These are phyloP conservation scores for Drosophila tanythrix DNA, from an alignment of 2,888 invertebrate genomes.

Conservation along the genomic window DNA sequence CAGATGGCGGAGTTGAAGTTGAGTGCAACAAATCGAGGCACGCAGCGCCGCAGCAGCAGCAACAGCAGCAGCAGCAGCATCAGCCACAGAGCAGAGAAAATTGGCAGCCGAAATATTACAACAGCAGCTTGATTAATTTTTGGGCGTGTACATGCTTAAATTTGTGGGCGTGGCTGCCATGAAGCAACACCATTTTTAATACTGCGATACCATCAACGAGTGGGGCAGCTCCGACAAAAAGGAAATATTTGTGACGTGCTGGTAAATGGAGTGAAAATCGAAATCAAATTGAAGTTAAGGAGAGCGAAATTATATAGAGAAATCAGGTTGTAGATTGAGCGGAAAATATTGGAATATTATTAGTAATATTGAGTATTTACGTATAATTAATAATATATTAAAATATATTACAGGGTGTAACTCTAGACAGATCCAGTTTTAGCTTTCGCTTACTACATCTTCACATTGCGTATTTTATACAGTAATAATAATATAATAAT, in stretches of 20 bases:
- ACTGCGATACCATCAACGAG: slow-evolving; percentile 19
- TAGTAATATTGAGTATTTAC: background rate
- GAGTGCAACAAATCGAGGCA: slow-evolving; percentile 52
- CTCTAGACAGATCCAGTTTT: background rate
- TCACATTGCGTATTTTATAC: background rate
- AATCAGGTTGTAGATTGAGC: background rate
- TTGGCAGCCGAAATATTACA: slow-evolving; percentile 55
- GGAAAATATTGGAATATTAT: background rate
- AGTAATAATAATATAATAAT: background rate
- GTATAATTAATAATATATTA: background rate
- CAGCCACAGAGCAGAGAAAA: slow-evolving; percentile 10
- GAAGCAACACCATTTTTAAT: slow-evolving; percentile 73
- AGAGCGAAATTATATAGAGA: background rate
- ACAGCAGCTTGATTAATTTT: slow-evolving; percentile 80
- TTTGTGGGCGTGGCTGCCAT: slow-evolving; percentile 69
- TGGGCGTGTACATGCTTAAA: slow-evolving; percentile 67
- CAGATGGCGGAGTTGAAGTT: slow-evolving; percentile 38
- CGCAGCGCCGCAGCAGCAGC: slow-evolving; percentile 27
- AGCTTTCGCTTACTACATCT: background rate
- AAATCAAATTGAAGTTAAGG: background rate
- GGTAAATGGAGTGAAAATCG: background rate
- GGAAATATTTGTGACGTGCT: slow-evolving; percentile 6
- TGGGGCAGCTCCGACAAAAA: slow-evolving; percentile 22
- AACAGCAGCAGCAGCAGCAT: slow-evolving; percentile 1
- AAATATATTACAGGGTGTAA: no score